These are phyloP conservation scores for Chaetops frenatus DNA, from an alignment of 2,113 vertebrate species.

Conservation along the genomic window DNA sequence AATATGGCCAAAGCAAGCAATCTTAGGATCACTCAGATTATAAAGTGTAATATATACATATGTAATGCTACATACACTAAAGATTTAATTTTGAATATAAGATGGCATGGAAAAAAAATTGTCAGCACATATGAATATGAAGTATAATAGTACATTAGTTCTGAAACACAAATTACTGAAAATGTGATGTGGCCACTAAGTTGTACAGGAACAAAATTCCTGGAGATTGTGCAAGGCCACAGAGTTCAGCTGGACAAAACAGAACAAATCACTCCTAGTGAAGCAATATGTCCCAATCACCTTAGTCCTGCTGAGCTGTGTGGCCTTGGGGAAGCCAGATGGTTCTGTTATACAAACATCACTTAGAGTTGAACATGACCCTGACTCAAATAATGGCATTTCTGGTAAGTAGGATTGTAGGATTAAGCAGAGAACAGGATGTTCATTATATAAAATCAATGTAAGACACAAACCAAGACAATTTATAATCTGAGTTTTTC, in stretches of 20 bases:
- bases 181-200: neutral
- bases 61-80: neutral
- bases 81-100: neutral
- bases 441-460: neutral
- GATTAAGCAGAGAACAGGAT: neutral
- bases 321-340: slow-evolving; percentile 27
- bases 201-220: neutral
- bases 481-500: neutral
- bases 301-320: neutral
- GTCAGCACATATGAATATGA: neutral
- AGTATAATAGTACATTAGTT: neutral
- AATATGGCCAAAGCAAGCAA: neutral
- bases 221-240: neutral
- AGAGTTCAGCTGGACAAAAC: neutral
- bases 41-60: neutral
- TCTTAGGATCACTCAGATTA: neutral
- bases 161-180: neutral
- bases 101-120: neutral
- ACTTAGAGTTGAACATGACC: neutral
- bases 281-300: slow-evolving; percentile 6
- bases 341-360: neutral
- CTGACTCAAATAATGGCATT: neutral
- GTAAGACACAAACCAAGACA: neutral
- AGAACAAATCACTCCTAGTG: neutral
- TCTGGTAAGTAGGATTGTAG: neutral